A percentile compares a stretch with the other conserved stretches of the same genome.
Evolutionary conservation across 1,140 invertebrate genomes (phyloP).

Genomic region (Phthorimaea operculella): DNA sequence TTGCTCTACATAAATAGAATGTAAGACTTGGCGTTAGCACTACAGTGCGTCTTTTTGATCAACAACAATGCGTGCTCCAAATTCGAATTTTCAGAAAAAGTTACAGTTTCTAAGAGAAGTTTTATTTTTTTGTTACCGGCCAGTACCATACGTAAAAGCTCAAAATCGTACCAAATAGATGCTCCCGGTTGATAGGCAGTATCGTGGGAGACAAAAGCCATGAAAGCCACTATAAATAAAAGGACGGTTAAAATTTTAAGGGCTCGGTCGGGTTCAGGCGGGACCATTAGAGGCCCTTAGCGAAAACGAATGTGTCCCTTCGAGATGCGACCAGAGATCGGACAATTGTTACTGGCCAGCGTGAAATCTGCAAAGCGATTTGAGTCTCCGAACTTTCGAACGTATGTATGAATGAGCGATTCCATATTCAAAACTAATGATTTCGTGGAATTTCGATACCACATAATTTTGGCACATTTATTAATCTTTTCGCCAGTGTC

Average conservation of each 20-base stretch:
- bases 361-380: slow-evolving; percentile 24
- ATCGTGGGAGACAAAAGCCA: slow-evolving; percentile 34
- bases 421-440: neutral
- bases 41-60: too few relatives aligned
- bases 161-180: slow-evolving; percentile 47
- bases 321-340: slow-evolving; percentile 37
- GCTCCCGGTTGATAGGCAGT: slow-evolving; percentile 36
- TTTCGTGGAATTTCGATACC: neutral
- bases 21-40: too few relatives aligned
- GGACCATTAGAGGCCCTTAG: slow-evolving; percentile 57
- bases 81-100: too few relatives aligned
- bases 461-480: too few relatives aligned
- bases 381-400: slow-evolving; percentile 6
- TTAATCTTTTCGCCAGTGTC: too few relatives aligned
- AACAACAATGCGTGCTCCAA: too few relatives aligned
- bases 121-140: neutral
- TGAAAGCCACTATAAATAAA: slow-evolving; percentile 55
- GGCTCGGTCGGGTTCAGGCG: slow-evolving; percentile 26
- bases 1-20: too few relatives aligned
- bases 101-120: too few relatives aligned
- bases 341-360: slow-evolving; percentile 37
- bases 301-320: slow-evolving; percentile 34
- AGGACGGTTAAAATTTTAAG: slow-evolving; percentile 56
- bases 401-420: slow-evolving; percentile 7
- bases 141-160: slow-evolving; percentile 10